Evolutionary conservation across 2,888 invertebrate genomes (phyloP).

Genomic region (Molorchus minor): DNA sequence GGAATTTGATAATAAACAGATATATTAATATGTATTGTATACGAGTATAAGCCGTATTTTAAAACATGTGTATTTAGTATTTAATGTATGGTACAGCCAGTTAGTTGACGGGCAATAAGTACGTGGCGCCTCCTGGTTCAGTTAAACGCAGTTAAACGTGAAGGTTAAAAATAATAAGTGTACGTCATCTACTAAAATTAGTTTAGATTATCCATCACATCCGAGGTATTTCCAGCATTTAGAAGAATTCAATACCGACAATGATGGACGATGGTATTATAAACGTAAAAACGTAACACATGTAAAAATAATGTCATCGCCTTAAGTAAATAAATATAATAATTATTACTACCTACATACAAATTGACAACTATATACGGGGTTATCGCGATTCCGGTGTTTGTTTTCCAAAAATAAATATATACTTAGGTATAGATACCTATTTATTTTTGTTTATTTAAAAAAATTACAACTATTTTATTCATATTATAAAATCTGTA

Average conservation of each 20-base stretch:
- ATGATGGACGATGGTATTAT: slow-evolving; percentile 17
- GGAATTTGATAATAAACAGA: not conserved
- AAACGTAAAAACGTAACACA: no score
- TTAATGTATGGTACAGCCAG: no score
- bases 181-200: slow-evolving; percentile 45
- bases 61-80: not conserved
- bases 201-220: slow-evolving; percentile 36
- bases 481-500: no score
- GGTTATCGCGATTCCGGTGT: no score
- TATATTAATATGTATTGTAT: slow-evolving; percentile 10
- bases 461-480: no score
- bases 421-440: no score
- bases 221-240: slow-evolving; percentile 37
- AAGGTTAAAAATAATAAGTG: slow-evolving; percentile 43
- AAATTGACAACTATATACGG: no score
- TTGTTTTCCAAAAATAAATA: no score
- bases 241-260: slow-evolving; percentile 27
- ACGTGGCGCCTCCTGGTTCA: slow-evolving; percentile 35
- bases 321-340: no score
- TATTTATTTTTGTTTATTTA: no score
- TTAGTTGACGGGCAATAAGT: slow-evolving; percentile 15
- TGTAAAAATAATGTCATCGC: no score
- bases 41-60: slow-evolving; percentile 6
- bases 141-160: slow-evolving; percentile 43
- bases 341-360: no score